Conservation (phyloP, 2,888 invertebrate species). For the Polydesmus complanatus region DNA sequence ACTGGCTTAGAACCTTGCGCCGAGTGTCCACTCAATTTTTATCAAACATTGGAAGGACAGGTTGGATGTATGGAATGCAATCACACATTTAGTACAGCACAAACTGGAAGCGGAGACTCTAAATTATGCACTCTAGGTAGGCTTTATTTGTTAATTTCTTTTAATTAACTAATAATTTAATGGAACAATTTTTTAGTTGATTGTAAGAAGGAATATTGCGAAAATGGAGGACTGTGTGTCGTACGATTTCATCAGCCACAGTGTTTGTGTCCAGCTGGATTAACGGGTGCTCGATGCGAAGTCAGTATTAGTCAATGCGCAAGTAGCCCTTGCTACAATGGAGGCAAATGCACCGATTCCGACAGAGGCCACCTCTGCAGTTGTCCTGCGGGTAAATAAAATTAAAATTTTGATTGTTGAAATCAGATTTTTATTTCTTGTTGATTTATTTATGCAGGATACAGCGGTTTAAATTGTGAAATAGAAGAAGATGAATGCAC, state of each 20-base stretch:
- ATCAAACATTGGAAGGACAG: slow-evolving; percentile 70
- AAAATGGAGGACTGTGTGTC: slow-evolving; percentile 79
- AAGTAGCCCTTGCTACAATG: slow-evolving; percentile 85
- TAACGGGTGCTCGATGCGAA: slow-evolving; percentile 84
- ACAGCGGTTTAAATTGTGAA: slow-evolving; percentile 86
- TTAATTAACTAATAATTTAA: slow-evolving; percentile 2
- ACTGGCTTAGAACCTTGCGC: slow-evolving; percentile 89
- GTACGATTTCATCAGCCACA: slow-evolving; percentile 78
- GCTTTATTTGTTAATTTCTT: not conserved
- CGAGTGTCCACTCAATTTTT: slow-evolving; percentile 80
- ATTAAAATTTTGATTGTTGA: not conserved
- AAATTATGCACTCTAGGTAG: slow-evolving; percentile 62
- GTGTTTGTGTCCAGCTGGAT: slow-evolving; percentile 88
- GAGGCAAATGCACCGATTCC: slow-evolving; percentile 77
- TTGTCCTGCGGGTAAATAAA: slow-evolving; percentile 49
- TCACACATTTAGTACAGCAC: slow-evolving; percentile 73
- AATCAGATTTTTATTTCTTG: not conserved
- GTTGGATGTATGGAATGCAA: slow-evolving; percentile 80
- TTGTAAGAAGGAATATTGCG: slow-evolving; percentile 74
- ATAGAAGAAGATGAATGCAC: slow-evolving; percentile 78
- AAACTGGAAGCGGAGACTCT: slow-evolving; percentile 59
- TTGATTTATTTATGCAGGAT: slow-evolving; percentile 36
- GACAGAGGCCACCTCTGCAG: slow-evolving; percentile 86
- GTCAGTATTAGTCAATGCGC: slow-evolving; percentile 89
- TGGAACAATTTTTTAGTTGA: slow-evolving; percentile 41